Evolutionary conservation across 2,113 vertebrate species (phyloP).

Genomic region (Pygoscelis antarcticus): DNA sequence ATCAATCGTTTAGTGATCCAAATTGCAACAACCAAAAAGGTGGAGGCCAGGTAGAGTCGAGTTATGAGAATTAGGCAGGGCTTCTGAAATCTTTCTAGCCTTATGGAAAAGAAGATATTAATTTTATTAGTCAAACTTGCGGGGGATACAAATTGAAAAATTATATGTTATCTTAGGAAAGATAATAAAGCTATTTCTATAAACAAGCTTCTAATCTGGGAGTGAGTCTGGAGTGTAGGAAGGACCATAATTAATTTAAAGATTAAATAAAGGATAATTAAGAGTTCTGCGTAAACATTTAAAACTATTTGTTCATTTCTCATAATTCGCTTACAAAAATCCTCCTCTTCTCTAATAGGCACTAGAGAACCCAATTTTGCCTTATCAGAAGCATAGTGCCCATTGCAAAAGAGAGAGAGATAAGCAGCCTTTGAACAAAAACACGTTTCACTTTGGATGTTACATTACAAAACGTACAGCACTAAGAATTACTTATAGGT

Average conservation of each 20-base stretch:
- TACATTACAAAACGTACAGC: conserved; percentile 15
- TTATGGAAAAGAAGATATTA: not conserved
- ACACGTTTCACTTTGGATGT: not conserved
- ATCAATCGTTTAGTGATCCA: not conserved
- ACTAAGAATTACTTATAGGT: conserved; percentile 27
- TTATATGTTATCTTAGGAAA: not conserved
- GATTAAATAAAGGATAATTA: conserved; percentile 8
- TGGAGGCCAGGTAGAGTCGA: not conserved
- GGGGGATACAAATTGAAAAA: not conserved
- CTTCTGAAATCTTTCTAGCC: not conserved
- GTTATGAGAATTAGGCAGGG: not conserved
- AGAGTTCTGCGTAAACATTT: conserved; percentile 13
- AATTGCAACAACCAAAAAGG: not conserved
- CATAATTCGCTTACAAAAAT: not conserved
- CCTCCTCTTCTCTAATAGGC: not conserved
- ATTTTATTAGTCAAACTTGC: not conserved
- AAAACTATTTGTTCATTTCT: not conserved
- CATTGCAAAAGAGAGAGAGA: not conserved
- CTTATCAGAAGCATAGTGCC: not conserved
- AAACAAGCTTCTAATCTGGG: not conserved
- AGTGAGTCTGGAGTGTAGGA: not conserved
- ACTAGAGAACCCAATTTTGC: not conserved
- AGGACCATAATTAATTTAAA: not conserved
- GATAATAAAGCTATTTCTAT: not conserved
- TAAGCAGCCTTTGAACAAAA: conserved; percentile 9